Evolutionary conservation across 2,113 vertebrate genomes (phyloP).

Genomic region (Corythornis madagascariensis): DNA sequence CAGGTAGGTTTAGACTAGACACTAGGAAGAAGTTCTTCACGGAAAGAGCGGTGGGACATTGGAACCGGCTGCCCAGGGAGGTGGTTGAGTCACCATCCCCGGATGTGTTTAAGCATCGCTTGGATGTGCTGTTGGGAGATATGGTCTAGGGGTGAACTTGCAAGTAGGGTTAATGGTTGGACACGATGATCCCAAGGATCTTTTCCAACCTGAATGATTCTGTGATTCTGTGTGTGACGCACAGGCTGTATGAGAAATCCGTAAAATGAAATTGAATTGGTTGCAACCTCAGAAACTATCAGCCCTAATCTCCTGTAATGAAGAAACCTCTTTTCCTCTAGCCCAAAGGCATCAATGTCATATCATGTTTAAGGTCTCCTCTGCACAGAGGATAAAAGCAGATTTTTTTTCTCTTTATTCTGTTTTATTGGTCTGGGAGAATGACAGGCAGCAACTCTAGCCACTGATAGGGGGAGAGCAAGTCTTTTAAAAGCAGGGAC

Average conservation of each 20-base stretch:
- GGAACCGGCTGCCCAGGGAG: too few relatives aligned
- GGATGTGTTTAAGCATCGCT: too few relatives aligned
- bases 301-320: neutral
- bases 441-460: neutral
- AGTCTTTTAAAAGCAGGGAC: neutral
- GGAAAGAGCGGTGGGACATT: too few relatives aligned
- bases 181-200: too few relatives aligned
- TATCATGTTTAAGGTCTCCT: neutral
- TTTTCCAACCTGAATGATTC: too few relatives aligned
- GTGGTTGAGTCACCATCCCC: too few relatives aligned
- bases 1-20: too few relatives aligned
- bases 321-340: neutral
- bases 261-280: neutral
- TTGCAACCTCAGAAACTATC: neutral
- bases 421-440: neutral
- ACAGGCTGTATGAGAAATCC: fast-evolving
- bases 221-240: too few relatives aligned
- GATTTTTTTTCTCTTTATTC: neutral
- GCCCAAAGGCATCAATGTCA: neutral
- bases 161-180: too few relatives aligned
- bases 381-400: neutral
- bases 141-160: too few relatives aligned
- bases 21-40: too few relatives aligned
- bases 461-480: fast-evolving
- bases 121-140: too few relatives aligned